These are phyloP conservation scores for Catharus minimus DNA, from an alignment of 2,113 vertebrate genomes.

Conservation along the genomic window DNA sequence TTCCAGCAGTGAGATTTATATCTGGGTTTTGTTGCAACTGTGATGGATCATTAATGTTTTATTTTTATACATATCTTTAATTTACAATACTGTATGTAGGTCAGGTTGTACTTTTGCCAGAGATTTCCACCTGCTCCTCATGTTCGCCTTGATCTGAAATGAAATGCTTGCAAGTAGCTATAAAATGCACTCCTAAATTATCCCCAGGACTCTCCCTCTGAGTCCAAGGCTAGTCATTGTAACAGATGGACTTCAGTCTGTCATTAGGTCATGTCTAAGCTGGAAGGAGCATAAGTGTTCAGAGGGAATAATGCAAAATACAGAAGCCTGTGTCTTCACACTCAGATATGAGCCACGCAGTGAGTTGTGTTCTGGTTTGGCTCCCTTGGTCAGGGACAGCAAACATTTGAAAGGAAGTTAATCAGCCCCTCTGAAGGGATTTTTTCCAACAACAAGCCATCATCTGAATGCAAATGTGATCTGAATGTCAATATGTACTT, in stretches of 20 bases:
- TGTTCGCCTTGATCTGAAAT: slow-evolving; percentile 18
- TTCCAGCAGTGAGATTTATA: neutral
- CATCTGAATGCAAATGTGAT: slow-evolving; percentile 39
- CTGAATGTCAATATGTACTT: slow-evolving; percentile 40
- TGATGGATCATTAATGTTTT: neutral
- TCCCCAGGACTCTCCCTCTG: slow-evolving; percentile 35
- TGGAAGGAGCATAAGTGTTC: neutral
- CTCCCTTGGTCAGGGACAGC: neutral
- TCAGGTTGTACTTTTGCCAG: slow-evolving; percentile 32
- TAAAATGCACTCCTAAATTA: slow-evolving; percentile 50
- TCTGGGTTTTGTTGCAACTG: neutral
- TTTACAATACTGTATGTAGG: slow-evolving; percentile 9
- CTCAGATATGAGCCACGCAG: neutral
- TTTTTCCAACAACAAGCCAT: slow-evolving; percentile 32
- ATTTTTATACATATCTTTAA: slow-evolving; percentile 23
- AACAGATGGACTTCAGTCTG: slow-evolving; percentile 54
- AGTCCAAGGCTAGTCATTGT: slow-evolving; percentile 35
- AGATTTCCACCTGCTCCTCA: neutral
- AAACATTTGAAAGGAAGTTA: slow-evolving; percentile 2
- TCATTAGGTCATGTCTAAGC: slow-evolving; percentile 25
- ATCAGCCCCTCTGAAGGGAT: slow-evolving; percentile 4
- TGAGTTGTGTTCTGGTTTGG: neutral
- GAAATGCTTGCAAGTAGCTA: slow-evolving; percentile 12
- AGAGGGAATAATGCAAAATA: neutral
- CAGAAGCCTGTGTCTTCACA: neutral